Evolutionary conservation across 2,113 vertebrate genomes (phyloP), one percentile per base, ranked within the genome.

Genomic region (Heteronetta atricapilla): DNA sequence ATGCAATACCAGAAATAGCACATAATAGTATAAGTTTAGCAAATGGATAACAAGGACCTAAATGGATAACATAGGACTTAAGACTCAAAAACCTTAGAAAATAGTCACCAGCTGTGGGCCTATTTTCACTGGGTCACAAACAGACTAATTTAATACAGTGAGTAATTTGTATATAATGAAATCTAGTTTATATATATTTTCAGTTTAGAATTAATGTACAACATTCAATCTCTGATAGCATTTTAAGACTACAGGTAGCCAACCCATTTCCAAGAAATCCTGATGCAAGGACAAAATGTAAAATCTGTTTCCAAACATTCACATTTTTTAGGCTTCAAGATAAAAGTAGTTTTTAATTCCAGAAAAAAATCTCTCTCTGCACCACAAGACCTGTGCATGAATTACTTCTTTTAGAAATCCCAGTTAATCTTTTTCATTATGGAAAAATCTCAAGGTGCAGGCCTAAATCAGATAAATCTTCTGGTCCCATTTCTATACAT

Each of bases 301-400:
- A 69, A 87, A 82, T 7, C 6, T 55, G 4, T 21, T 90, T 66
- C n/a, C 50, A 50, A 44, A 31, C 17, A 1, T 26, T 86, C 28
- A 18, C 38, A 25, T n/a, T 81, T 86, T 83, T 46, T 48, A 88
- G 36, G 38, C 8, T 34, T 59, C 1, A 13, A 44, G 1, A 4
- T 5, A 14, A 69, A 10, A 78, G 10, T 3, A 52, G 5, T 42
- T 73, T 26, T 80, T 50, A 19, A 19, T 16, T 75, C 20, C 33
- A 52, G 31, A 19, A 3, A 6, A 6, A 23, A 64, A 52, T n/a
- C 86, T 55, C 67, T 7, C 25, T 25, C 1, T 2, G 2, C 13
- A 42, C 7, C 8, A 19, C 4, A 14, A 7, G 3, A 82, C 56
- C 17, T 26, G 6, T 2, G 3, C 2, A 2, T 25, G 21, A 55